Evolutionary conservation across 2,888 invertebrate species (phyloP).

Genomic region (Xestia sexstrigata): DNA sequence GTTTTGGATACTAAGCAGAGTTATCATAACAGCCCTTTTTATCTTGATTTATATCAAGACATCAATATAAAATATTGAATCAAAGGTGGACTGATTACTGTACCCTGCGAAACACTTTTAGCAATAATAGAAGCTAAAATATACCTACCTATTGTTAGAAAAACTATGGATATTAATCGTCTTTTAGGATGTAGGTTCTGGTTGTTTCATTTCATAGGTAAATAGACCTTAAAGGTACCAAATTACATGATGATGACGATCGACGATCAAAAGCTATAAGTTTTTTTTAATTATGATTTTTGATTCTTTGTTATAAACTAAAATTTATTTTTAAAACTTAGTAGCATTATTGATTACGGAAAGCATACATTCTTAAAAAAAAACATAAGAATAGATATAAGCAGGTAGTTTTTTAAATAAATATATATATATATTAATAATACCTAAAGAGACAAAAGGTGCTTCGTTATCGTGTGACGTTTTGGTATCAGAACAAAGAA

Average conservation of each 20-base stretch:
- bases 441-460: not conserved
- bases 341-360: not conserved
- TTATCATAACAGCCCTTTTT: not conserved
- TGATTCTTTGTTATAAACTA: no score
- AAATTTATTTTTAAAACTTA: not conserved
- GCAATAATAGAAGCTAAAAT: not conserved
- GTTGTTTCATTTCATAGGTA: not conserved
- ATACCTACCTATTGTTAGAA: not conserved
- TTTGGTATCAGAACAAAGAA: conserved; percentile 10
- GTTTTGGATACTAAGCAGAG: not conserved
- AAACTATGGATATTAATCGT: no score
- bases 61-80: not conserved
- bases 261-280: not conserved
- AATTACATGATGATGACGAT: not conserved
- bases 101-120: not conserved
- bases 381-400: not conserved
- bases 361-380: not conserved
- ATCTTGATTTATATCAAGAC: not conserved
- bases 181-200: not conserved
- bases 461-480: not conserved
- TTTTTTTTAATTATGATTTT: not conserved
- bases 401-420: not conserved
- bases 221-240: not conserved
- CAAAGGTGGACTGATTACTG: conserved; percentile 5
- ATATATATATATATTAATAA: not conserved